These are phyloP conservation scores for Cyanoliseus patagonus DNA, from an alignment of 2,113 vertebrate genomes.

Conservation along the genomic window DNA sequence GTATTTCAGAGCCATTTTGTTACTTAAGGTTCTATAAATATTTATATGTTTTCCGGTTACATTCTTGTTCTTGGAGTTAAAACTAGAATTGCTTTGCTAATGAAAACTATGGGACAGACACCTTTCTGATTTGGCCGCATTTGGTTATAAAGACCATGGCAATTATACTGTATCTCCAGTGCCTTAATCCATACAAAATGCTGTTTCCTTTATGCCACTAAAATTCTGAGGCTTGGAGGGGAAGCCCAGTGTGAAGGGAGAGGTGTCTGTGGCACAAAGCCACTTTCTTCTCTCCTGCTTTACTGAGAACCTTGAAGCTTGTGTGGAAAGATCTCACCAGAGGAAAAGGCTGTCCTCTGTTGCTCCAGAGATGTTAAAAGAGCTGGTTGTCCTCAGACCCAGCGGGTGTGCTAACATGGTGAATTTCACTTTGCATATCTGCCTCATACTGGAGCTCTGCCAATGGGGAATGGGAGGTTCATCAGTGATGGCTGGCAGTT, in stretches of 20 bases:
- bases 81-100: background rate
- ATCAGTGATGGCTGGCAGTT: background rate
- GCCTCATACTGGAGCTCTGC: rapidly evolving
- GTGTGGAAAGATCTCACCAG: background rate
- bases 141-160: background rate
- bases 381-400: background rate
- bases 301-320: background rate
- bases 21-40: background rate
- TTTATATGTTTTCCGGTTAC: background rate
- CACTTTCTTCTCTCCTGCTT: background rate
- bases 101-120: background rate
- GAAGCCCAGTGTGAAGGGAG: background rate
- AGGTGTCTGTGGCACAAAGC: background rate
- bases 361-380: background rate
- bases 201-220: background rate
- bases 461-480: background rate
- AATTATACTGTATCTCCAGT: background rate
- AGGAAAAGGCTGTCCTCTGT: background rate
- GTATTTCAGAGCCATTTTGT: background rate
- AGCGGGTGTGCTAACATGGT: background rate
- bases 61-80: background rate
- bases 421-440: background rate
- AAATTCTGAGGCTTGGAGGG: background rate
- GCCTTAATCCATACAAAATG: background rate
- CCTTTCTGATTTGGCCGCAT: background rate